Evolutionary conservation across 2,113 vertebrate species (phyloP).

Genomic region (Prinia subflava): DNA sequence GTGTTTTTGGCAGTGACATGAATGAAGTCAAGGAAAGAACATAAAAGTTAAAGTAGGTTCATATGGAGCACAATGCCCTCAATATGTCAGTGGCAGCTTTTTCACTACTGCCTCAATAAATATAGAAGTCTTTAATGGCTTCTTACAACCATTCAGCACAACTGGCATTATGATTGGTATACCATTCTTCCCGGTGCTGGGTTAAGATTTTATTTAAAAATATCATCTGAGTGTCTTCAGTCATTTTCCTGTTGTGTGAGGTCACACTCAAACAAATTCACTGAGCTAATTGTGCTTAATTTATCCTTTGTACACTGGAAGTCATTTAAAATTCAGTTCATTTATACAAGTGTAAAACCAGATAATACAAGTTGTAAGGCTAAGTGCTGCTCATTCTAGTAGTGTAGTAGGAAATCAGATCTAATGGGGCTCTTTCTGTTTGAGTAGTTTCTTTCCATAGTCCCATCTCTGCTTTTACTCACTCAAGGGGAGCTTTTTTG

Average conservation of each 20-base stretch:
- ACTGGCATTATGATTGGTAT: neutral
- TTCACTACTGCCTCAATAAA: neutral
- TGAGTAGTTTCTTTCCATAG: neutral
- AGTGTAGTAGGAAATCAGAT: neutral
- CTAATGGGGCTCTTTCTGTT: neutral
- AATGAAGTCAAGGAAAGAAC: slow-evolving; percentile 2
- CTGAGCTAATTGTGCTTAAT: slow-evolving; percentile 15
- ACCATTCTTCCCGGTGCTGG: neutral
- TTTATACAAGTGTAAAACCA: neutral
- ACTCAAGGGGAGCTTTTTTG: neutral
- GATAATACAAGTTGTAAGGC: neutral
- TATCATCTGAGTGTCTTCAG: neutral
- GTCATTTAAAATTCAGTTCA: neutral
- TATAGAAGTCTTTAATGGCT: neutral
- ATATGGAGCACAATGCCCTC: neutral
- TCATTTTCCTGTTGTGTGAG: neutral
- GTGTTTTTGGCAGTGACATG: neutral
- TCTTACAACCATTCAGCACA: neutral
- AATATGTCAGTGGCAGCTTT: slow-evolving; percentile 2
- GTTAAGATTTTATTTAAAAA: neutral
- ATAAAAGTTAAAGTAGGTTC: neutral
- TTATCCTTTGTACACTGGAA: slow-evolving; percentile 8
- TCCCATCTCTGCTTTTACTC: neutral
- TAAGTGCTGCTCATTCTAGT: neutral
- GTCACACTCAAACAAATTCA: neutral